These are phyloP conservation scores for Sinocyclocheilus anophthalmus DNA, from an alignment of 2,113 vertebrate species.

Conservation along the genomic window DNA sequence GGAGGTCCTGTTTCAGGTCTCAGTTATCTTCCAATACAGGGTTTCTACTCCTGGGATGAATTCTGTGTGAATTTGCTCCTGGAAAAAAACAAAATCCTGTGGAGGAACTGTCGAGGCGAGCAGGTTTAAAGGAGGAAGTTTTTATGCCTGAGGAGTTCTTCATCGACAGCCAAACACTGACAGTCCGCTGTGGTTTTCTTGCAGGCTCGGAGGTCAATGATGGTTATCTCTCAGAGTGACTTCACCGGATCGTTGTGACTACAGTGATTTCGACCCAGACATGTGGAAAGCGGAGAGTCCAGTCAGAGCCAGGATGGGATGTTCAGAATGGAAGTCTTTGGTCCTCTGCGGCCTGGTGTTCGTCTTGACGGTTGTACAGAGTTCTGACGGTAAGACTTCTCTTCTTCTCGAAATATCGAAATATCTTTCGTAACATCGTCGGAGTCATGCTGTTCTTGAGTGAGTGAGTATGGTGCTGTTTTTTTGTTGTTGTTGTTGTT, in stretches of 20 bases:
- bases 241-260: conserved; percentile 88
- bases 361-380: conserved; percentile 88
- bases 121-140: conserved; percentile 11
- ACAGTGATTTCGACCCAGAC: conserved; percentile 80
- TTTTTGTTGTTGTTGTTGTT: neutral
- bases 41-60: conserved; percentile 67
- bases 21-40: conserved; percentile 64
- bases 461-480: neutral
- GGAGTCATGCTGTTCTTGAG: neutral
- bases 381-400: conserved; percentile 88
- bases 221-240: conserved; percentile 83
- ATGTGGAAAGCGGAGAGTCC: conserved; percentile 76
- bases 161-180: conserved; percentile 42
- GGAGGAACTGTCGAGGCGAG: neutral
- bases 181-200: conserved; percentile 57
- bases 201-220: conserved; percentile 90
- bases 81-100: conserved; percentile 6
- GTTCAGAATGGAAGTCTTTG: conserved; percentile 91
- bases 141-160: conserved; percentile 26
- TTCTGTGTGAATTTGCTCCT: conserved; percentile 58
- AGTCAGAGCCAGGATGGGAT: conserved; percentile 87
- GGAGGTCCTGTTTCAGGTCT: conserved; percentile 44
- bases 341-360: conserved; percentile 92
- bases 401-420: neutral
- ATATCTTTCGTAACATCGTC: neutral